Evolutionary conservation across 2,113 vertebrate species (phyloP).

Genomic region (Phoxinus phoxinus): DNA sequence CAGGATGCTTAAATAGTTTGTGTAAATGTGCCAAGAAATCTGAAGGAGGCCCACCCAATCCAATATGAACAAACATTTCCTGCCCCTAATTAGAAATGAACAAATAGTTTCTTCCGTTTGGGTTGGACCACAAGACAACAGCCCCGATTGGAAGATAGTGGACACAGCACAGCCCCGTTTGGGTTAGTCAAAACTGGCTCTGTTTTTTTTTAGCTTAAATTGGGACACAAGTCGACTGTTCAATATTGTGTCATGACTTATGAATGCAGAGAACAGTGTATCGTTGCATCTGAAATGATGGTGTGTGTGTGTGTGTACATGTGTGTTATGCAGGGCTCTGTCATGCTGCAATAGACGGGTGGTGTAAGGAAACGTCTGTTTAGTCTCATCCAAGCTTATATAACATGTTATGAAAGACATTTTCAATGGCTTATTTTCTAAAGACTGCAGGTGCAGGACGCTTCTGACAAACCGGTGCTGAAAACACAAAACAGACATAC

Average conservation of each 20-base stretch:
- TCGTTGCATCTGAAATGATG: not conserved
- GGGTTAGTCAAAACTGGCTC: not conserved
- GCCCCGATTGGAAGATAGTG: conserved; percentile 51
- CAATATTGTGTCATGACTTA: not conserved
- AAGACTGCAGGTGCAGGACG: conserved; percentile 38
- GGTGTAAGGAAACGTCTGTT: conserved; percentile 53
- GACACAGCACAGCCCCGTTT: not conserved
- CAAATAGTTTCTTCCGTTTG: conserved; percentile 54
- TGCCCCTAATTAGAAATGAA: conserved; percentile 70
- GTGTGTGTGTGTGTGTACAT: too few relatives aligned
- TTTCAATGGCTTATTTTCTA: conserved; percentile 43
- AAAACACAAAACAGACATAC: conserved; percentile 19
- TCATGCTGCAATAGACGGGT: conserved; percentile 30
- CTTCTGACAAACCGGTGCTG: conserved; percentile 16
- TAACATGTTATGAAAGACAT: conserved; percentile 48
- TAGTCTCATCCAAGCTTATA: conserved; percentile 49
- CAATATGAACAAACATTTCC: conserved; percentile 78
- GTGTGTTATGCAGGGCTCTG: not conserved
- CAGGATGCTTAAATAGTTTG: conserved; percentile 75
- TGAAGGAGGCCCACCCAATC: conserved; percentile 70
- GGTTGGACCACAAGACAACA: conserved; percentile 17
- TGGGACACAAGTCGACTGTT: not conserved
- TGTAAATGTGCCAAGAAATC: conserved; percentile 75
- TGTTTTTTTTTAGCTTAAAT: conserved; percentile 7
- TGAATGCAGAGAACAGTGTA: not conserved